Evolutionary conservation across 2,113 vertebrate species (phyloP).

Genomic region (Fregata magnificens): DNA sequence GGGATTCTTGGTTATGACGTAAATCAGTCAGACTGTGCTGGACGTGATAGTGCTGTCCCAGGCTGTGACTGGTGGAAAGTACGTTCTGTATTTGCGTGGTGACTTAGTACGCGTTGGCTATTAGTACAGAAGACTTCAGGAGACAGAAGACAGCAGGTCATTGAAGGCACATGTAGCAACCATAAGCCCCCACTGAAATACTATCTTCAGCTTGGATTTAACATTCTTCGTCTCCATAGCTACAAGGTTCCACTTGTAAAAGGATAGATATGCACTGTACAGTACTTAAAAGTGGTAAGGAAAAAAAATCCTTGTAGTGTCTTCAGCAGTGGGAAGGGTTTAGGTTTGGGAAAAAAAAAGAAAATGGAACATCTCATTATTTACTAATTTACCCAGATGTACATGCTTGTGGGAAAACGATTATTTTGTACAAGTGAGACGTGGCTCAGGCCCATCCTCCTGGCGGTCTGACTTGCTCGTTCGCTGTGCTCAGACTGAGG

Average conservation of each 20-base stretch:
- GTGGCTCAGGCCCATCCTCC: background rate
- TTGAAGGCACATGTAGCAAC: background rate
- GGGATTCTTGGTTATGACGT: background rate
- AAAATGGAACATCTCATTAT: background rate
- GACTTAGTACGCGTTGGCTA: background rate
- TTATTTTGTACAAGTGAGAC: background rate
- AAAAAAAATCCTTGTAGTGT: background rate
- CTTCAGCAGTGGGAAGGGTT: background rate
- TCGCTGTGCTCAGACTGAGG: background rate
- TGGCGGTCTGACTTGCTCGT: accelerated
- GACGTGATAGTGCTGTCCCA: accelerated
- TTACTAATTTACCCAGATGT: background rate
- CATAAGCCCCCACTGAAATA: constrained; percentile 19
- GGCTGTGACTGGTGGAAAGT: background rate
- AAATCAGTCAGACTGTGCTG: background rate
- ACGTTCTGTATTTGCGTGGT: accelerated
- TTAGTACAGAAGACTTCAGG: background rate
- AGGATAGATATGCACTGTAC: constrained; percentile 9
- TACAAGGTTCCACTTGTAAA: constrained; percentile 58
- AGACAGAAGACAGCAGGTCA: background rate
- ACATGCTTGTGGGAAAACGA: background rate
- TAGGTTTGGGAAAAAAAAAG: background rate
- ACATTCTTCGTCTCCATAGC: constrained; percentile 67
- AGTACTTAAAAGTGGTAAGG: background rate
- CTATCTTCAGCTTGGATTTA: constrained; percentile 32